Percentiles rank a stretch among this genome's conserved stretches.
Conservation (phyloP, 1,140 invertebrate genomes). For the Tetranychus cinnabarinus region DNA sequence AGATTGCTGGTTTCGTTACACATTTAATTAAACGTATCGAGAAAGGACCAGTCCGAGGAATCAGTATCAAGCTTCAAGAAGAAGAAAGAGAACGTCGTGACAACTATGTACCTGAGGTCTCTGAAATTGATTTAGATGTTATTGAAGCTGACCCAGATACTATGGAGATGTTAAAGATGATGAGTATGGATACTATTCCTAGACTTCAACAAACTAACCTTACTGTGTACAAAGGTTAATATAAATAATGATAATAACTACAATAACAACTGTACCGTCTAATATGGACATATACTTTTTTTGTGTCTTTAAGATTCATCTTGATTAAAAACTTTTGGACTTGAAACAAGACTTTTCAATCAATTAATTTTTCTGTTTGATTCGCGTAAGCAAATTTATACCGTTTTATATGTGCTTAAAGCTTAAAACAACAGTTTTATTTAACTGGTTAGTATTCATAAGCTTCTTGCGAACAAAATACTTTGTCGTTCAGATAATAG, state of each 20-base stretch:
- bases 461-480: too few species aligned
- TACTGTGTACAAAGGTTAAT: background rate
- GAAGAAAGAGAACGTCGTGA: conserved; percentile 95
- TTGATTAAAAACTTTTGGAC: too few species aligned
- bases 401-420: too few species aligned
- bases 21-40: conserved; percentile 97
- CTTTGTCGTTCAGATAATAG: too few species aligned
- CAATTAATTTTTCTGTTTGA: too few species aligned
- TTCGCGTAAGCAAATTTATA: too few species aligned
- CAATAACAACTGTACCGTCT: too few species aligned
- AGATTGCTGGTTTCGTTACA: conserved; percentile 96
- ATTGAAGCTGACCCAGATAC: conserved; percentile 92
- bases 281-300: too few species aligned
- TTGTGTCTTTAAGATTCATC: too few species aligned
- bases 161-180: conserved; percentile 92
- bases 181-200: conserved; percentile 23
- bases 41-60: conserved; percentile 83
- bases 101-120: conserved; percentile 84
- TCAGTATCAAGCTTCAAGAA: conserved; percentile 97
- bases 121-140: conserved; percentile 47
- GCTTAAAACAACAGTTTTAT: too few species aligned
- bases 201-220: conserved; percentile 7
- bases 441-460: too few species aligned
- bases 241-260: background rate
- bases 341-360: too few species aligned